Percentiles rank a stretch among this genome's conserved stretches.
phyloP scores from a whole-genome alignment of 1,140 invertebrate genomes.

The Ylistrum balloti region DNA sequence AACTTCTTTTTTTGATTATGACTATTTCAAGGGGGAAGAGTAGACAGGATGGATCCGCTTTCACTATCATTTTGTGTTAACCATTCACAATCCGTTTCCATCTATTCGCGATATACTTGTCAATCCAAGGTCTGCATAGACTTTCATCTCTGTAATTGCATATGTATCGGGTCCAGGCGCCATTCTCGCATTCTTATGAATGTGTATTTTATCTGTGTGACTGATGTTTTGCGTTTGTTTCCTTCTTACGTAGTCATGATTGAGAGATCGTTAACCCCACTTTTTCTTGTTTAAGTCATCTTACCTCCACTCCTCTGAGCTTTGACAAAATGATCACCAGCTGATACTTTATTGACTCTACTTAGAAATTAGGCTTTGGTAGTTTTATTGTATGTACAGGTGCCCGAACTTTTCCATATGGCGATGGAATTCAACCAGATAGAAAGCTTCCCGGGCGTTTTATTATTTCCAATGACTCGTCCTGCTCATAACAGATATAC shows the following conservation, averaged over 20 bases:
- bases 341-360: background rate
- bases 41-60: background rate
- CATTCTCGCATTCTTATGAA: background rate
- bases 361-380: background rate
- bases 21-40: background rate
- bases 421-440: no score
- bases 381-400: background rate
- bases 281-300: background rate
- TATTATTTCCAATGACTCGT: no score
- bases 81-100: background rate
- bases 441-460: no score
- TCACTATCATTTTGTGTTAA: background rate
- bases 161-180: constrained; percentile 14
- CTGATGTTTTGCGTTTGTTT: background rate
- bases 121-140: background rate
- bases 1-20: background rate
- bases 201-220: background rate
- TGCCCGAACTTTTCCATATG: background rate
- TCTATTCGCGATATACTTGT: background rate
- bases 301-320: background rate
- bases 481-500: no score
- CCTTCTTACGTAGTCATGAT: background rate
- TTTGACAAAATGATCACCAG: constrained; percentile 14
- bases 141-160: constrained; percentile 11
- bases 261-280: constrained; percentile 9